Percentiles rank a stretch among this genome's conserved stretches.
phyloP scores from a whole-genome alignment of 2,113 vertebrate species.

The Pseudois nayaur region DNA sequence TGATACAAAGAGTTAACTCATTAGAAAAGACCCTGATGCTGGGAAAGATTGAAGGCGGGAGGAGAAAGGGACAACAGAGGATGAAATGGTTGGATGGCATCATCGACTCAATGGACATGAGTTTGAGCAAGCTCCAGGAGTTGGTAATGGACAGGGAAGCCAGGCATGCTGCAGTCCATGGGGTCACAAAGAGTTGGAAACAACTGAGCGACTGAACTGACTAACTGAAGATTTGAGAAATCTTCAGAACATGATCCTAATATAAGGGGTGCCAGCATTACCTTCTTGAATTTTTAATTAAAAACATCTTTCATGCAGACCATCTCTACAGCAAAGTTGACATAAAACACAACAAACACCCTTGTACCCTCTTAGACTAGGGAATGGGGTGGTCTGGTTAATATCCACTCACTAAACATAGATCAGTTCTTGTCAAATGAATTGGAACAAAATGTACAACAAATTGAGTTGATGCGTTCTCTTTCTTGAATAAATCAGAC shows the following conservation, averaged over 20 bases:
- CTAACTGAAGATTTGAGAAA: background rate
- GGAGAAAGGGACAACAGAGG: background rate
- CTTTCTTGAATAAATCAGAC: slow-evolving; percentile 3
- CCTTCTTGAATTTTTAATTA: background rate
- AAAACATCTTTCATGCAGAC: background rate
- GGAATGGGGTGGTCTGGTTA: background rate
- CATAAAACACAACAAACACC: background rate
- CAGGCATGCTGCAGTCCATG: background rate
- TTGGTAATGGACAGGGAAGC: background rate
- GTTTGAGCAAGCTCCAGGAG: background rate
- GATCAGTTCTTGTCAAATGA: background rate
- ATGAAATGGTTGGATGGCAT: background rate
- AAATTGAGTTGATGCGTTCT: background rate
- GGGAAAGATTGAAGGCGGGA: background rate
- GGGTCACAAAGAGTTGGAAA: background rate
- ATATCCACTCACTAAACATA: background rate
- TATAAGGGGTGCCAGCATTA: background rate
- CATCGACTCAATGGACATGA: background rate
- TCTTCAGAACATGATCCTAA: background rate
- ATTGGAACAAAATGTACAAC: background rate
- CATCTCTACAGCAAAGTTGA: background rate
- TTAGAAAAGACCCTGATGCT: background rate
- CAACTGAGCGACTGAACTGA: background rate
- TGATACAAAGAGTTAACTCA: background rate
- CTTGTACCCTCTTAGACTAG: background rate